These are phyloP conservation scores for cat (Felis catus) DNA, from an alignment of 2,113 vertebrate genomes.

Conservation along the genomic window F.catus_Fca126_mat1.0 CM031411.1:57110001-57110500, in stretches of 20 bases:
- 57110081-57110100: background rate
- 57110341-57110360: background rate
- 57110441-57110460: background rate
- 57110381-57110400: background rate
- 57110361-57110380: background rate
- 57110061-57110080: background rate
- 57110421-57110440: background rate
- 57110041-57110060: background rate
- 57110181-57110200: background rate
- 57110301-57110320: background rate
- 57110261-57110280: background rate
- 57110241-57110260: background rate
- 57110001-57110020: background rate
- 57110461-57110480: background rate
- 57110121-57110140: background rate
- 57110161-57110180: background rate
- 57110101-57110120: background rate
- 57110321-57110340: background rate
- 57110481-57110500: background rate
- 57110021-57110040: background rate
- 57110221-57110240: background rate
- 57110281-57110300: background rate
- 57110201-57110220: background rate
- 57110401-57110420: background rate
- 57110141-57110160: background rate